These are phyloP conservation scores for Ageneiosus marmoratus DNA, from an alignment of 2,113 vertebrate genomes.

Conservation along the genomic window DNA sequence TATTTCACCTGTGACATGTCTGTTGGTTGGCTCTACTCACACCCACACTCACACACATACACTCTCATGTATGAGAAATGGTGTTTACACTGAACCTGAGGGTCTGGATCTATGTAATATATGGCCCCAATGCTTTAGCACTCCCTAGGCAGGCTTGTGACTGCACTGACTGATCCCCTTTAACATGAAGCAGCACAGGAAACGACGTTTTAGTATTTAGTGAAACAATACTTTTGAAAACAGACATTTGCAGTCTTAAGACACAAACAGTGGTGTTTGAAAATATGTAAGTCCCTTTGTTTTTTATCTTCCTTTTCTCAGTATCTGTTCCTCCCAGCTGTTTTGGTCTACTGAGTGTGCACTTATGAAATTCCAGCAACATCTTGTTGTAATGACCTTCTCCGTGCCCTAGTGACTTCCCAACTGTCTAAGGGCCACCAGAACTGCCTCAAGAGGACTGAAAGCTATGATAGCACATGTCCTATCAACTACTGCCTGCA, in stretches of 20 bases:
- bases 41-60: background rate
- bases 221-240: background rate
- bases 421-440: conserved; percentile 2
- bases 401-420: background rate
- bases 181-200: conserved; percentile 6
- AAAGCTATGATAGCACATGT: conserved; percentile 15
- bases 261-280: background rate
- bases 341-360: background rate
- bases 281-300: background rate
- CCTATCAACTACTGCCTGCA: background rate
- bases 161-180: conserved; percentile 7
- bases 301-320: background rate
- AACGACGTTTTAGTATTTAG: background rate
- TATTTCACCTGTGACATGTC: conserved; percentile 32
- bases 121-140: background rate
- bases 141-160: background rate
- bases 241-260: background rate
- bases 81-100: conserved; percentile 15
- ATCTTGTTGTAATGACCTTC: conserved; percentile 27
- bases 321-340: background rate
- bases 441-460: background rate
- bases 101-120: background rate
- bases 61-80: conserved; percentile 3
- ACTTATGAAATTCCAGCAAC: background rate
- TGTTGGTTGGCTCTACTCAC: background rate